A percentile compares a stretch with the other conserved stretches of the same genome.
Evolutionary conservation across 2,888 invertebrate species (phyloP).

Genomic region (Zaprionus lineosus): DNA sequence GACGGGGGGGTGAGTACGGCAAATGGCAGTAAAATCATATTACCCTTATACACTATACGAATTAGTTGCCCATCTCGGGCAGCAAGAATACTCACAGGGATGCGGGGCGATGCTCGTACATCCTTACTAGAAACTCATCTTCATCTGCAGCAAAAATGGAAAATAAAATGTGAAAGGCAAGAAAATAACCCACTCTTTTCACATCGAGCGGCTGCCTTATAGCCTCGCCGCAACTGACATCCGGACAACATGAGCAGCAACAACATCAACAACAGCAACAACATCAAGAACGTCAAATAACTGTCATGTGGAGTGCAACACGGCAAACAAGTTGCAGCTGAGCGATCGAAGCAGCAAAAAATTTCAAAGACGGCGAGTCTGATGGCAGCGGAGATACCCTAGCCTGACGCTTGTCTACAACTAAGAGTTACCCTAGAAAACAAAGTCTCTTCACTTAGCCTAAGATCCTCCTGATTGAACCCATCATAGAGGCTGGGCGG

Average conservation of each 20-base stretch:
- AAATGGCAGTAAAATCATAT: slow-evolving; percentile 57
- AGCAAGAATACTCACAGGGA: slow-evolving; percentile 33
- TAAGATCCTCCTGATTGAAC: no score
- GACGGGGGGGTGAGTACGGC: neutral
- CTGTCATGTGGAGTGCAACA: slow-evolving; percentile 53
- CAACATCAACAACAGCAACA: slow-evolving; percentile 11
- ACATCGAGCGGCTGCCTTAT: slow-evolving; percentile 35
- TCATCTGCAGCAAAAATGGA: slow-evolving; percentile 25
- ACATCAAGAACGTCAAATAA: slow-evolving; percentile 40
- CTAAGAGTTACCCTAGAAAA: neutral
- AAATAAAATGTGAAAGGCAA: slow-evolving; percentile 30
- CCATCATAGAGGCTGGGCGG: no score
- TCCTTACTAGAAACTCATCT: slow-evolving; percentile 34
- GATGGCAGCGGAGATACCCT: neutral
- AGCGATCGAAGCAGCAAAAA: slow-evolving; percentile 35
- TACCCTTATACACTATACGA: slow-evolving; percentile 47
- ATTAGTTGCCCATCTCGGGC: slow-evolving; percentile 56
- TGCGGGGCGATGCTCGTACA: slow-evolving; percentile 35
- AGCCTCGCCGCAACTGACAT: slow-evolving; percentile 44
- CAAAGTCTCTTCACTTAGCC: no score
- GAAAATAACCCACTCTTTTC: slow-evolving; percentile 32
- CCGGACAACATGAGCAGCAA: slow-evolving; percentile 23
- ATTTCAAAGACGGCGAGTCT: slow-evolving; percentile 9
- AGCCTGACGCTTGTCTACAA: no score
- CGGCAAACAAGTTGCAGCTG: slow-evolving; percentile 12